Base-by-base conservation (phyloP, 2,888 invertebrate species). In the Lasioglossum lativentre region DNA sequence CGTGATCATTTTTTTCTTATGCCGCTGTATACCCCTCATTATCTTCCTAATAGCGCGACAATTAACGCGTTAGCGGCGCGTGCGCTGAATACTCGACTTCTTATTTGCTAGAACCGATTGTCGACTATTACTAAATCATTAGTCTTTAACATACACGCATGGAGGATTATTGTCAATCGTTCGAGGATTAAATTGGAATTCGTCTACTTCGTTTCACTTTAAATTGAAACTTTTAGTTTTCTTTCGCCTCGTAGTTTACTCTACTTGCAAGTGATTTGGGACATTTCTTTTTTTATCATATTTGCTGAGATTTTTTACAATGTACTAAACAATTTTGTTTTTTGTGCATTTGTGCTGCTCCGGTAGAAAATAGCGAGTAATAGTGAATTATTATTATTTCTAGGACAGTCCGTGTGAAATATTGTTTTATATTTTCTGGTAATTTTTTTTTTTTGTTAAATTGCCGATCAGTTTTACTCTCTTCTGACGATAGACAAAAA, bases 1-100 rank as follows among this genome's bases (percentile, higher is more conserved):
- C 16, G 27, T 74, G 47, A 82, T 78, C 34, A 71, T 75, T 75
- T 78, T 38, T 75, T 40, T 30, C 16, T 75, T 40, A n/a, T 27
- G n/a, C n/a, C 12, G n/a, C 19, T 40, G 73, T 68, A 38, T 77
- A 70, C 47, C 47, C 38, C 6, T 34, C 40, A 47, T 63, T 77
- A 82, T 73, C 52, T 45, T 42, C 70, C 59, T 77, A 82, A 83
- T 74, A 19, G 71, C 52, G 27, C 42, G 40, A 52, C n/a, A 34
- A 75, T 80, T 30, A 52, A 23, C 45, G 56, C 38, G 12, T n/a
- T 59, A 68, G 23, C 34, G 14, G 5, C 73, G 12, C 34, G 72
- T 70, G 72, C 19, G 47, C 45, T 19, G 45, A 72, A 19, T 73
- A 47, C 34, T 14, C 47, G 47, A 34, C 23, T 34, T n/a, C 14